Evolutionary conservation across 2,797 vertebrate genomes (phyloP).

Genomic region (Micropoecilia bifurca): DNA sequence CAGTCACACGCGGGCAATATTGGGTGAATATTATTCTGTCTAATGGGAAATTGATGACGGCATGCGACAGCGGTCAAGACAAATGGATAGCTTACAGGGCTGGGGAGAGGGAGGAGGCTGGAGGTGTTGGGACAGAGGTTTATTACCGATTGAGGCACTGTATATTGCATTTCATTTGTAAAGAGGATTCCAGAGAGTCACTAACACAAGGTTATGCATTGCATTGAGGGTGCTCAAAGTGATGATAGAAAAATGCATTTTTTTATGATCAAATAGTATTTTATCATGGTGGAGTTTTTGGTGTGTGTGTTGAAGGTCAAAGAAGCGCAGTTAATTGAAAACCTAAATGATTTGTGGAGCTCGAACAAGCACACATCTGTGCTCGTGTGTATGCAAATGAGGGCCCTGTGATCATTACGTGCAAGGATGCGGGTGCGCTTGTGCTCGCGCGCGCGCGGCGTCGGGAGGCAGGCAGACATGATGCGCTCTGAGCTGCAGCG

Average conservation of each 20-base stretch:
- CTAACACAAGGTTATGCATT: neutral
- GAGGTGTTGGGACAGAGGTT: constrained; percentile 12
- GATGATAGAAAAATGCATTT: constrained; percentile 13
- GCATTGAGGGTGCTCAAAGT: constrained; percentile 8
- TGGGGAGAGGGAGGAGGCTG: constrained; percentile 6
- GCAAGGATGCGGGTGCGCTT: constrained; percentile 14
- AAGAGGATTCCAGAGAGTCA: constrained; percentile 1
- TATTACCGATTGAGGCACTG: constrained; percentile 32
- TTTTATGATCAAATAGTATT: neutral
- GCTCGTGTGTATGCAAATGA: constrained; percentile 12
- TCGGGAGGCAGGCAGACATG: constrained; percentile 53
- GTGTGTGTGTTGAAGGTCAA: constrained; percentile 2
- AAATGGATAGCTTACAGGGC: constrained; percentile 62
- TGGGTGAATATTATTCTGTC: constrained; percentile 81
- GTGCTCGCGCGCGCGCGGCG: constrained; percentile 1
- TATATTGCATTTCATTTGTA: constrained; percentile 12
- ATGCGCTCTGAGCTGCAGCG: constrained; percentile 64
- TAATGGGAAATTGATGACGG: constrained; percentile 82
- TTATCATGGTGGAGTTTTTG: neutral
- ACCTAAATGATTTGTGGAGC: constrained; percentile 32
- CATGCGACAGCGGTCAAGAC: constrained; percentile 75
- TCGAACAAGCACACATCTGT: constrained; percentile 10
- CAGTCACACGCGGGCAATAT: constrained; percentile 80
- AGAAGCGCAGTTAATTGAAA: constrained; percentile 15
- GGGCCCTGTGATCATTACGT: constrained; percentile 21